Evolutionary conservation across 1,140 invertebrate species (phyloP), one percentile per base, ranked within the genome.

Genomic region (Drosophila funebris): DNA sequence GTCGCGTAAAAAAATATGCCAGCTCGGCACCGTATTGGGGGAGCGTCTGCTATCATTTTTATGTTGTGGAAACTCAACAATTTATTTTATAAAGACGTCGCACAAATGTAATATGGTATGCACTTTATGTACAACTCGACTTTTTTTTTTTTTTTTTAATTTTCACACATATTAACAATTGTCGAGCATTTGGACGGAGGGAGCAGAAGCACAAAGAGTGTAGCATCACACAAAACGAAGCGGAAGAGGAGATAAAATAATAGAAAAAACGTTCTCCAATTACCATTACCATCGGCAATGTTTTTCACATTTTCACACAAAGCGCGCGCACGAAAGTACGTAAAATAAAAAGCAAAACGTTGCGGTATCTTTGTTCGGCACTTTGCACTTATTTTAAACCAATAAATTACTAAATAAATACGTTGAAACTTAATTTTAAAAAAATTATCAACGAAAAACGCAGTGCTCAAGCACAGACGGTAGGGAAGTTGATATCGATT

Each of bases 231-330:
- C 64, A 73, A 83, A 88, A 87, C 69, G 75, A 78, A 88, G 78
- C 81, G 83, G 81, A 84, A 80, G 85, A 88, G 84, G 84, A 89
- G 84, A 88, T 88, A 88, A 83, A 84, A 87, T 88, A 87, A 77
- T 77, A 77, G 75, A 78, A 85, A 88, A 89, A 89, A 87, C 83
- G 83, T 87, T 87, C 83, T 88, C 83, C 83, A 87, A 88, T 87
- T 87, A 87, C 83, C 82, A 81, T 83, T 77, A 88, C 71, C 80
- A 69, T 71, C 61, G 68, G 66, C 63, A 72, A 75, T 78, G 71
- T 77, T 69, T 87, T 78, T 72, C 76, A 81, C 76, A 78, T 78
- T 78, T 78, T 78, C 29, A 71, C 60, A 71, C 61, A 56, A 71
- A 66, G 24, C 60, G 48, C 71, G 46, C 58, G 36, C 64, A 70